These are phyloP conservation scores for Branchipolynoe longqiensis DNA, from an alignment of 2,888 invertebrate genomes.

Conservation along the genomic window DNA sequence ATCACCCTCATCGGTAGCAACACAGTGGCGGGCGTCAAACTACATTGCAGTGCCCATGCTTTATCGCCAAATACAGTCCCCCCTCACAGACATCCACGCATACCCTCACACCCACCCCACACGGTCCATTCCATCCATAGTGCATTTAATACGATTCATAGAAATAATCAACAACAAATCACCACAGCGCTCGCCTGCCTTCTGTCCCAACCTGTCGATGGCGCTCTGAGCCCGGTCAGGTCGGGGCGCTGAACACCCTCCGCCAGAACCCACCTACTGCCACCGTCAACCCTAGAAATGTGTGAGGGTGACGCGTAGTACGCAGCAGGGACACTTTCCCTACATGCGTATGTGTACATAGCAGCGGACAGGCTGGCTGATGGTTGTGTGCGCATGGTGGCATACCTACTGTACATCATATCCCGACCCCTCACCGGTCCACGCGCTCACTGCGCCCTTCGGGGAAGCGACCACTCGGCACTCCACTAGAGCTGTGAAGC, in stretches of 20 bases:
- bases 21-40: too few relatives aligned
- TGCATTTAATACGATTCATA: background rate
- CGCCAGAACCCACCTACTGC: background rate
- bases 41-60: too few relatives aligned
- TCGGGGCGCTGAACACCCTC: background rate
- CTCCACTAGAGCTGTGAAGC: too few relatives aligned
- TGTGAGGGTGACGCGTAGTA: background rate
- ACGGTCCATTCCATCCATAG: background rate
- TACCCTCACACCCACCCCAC: too few relatives aligned
- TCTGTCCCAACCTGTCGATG: background rate
- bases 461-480: too few relatives aligned
- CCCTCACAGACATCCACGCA: too few relatives aligned
- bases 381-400: background rate
- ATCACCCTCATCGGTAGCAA: too few relatives aligned
- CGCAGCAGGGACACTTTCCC: background rate
- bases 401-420: background rate
- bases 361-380: too few relatives aligned
- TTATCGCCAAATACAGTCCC: too few relatives aligned
- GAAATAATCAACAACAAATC: background rate
- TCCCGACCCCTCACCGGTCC: background rate
- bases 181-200: background rate
- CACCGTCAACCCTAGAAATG: constrained; percentile 12
- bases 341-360: too few relatives aligned
- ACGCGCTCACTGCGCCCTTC: background rate
- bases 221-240: background rate